phyloP scores from a whole-genome alignment of 2,888 invertebrate species.

The Onthophagus sagittarius region DNA sequence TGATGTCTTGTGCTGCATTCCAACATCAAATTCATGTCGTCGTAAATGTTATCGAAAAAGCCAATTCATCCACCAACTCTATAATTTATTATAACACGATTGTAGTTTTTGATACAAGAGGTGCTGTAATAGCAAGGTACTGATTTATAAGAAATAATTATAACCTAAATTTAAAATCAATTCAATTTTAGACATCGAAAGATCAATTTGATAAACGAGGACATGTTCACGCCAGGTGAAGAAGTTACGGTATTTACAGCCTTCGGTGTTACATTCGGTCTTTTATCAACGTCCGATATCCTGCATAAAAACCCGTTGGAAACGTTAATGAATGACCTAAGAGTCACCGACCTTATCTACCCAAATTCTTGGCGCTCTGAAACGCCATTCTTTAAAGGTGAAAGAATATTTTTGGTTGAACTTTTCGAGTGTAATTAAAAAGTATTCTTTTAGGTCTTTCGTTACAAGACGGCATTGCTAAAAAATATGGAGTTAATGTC shows the following conservation, averaged over 20 bases:
- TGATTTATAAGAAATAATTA: slow-evolving; percentile 16
- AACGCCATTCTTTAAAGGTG: slow-evolving; percentile 60
- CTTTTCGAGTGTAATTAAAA: not conserved
- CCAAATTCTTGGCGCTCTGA: slow-evolving; percentile 80
- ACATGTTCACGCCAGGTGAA: slow-evolving; percentile 45
- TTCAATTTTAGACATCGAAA: slow-evolving; percentile 40
- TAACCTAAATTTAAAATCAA: too few species aligned
- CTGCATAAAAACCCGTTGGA: slow-evolving; percentile 69
- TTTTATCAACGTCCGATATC: slow-evolving; percentile 80
- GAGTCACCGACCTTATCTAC: slow-evolving; percentile 59
- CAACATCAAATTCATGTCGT: slow-evolving; percentile 62
- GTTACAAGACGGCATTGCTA: slow-evolving; percentile 34
- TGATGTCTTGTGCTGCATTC: slow-evolving; percentile 59
- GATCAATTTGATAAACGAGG: slow-evolving; percentile 46
- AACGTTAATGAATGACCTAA: slow-evolving; percentile 37
- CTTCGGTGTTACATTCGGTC: slow-evolving; percentile 75
- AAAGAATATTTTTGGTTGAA: not conserved
- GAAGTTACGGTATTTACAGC: slow-evolving; percentile 69
- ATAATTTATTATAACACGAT: slow-evolving; percentile 66
- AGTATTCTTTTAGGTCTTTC: slow-evolving; percentile 30
- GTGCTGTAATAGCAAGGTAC: slow-evolving; percentile 65
- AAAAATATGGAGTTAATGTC: slow-evolving; percentile 32
- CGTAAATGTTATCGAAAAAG: slow-evolving; percentile 65
- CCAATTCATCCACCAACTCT: slow-evolving; percentile 47
- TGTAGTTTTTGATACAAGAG: slow-evolving; percentile 70